Evolutionary conservation across 2,888 invertebrate species (phyloP).

Genomic region (Dasypogon diadema): DNA sequence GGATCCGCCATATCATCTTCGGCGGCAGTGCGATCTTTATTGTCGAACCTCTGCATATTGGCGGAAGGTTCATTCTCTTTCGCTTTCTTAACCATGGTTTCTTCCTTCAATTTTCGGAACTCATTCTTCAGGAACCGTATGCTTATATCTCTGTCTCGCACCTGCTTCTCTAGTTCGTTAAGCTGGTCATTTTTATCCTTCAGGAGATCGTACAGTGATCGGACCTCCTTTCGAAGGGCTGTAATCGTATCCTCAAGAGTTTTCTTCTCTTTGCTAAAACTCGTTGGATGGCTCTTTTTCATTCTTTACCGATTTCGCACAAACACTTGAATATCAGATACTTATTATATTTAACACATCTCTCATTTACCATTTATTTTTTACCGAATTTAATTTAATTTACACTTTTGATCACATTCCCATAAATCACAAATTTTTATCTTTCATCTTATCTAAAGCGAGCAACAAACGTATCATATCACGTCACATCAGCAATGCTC

Average conservation of each 20-base stretch:
- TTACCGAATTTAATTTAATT: neutral
- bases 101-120: slow-evolving; percentile 56
- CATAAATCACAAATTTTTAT: neutral
- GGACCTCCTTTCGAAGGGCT: slow-evolving; percentile 59
- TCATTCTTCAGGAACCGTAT: slow-evolving; percentile 57
- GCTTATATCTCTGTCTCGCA: slow-evolving; percentile 59
- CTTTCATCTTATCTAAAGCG: neutral
- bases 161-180: slow-evolving; percentile 57
- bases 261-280: slow-evolving; percentile 56
- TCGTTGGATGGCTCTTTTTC: slow-evolving; percentile 49
- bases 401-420: neutral
- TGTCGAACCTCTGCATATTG: slow-evolving; percentile 1
- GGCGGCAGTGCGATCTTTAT: neutral
- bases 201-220: slow-evolving; percentile 58
- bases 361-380: neutral
- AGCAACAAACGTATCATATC: slow-evolving; percentile 8
- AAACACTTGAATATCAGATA: neutral
- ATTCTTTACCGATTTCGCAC: neutral
- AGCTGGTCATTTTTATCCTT: slow-evolving; percentile 60
- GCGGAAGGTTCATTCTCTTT: slow-evolving; percentile 1
- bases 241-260: slow-evolving; percentile 58
- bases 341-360: neutral
- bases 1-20: slow-evolving; percentile 51
- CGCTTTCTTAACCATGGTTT: neutral
- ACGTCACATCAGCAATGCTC: neutral